Conservation (phyloP, 2,888 invertebrate genomes). For the Sinopyrophorus schimmeli region DNA sequence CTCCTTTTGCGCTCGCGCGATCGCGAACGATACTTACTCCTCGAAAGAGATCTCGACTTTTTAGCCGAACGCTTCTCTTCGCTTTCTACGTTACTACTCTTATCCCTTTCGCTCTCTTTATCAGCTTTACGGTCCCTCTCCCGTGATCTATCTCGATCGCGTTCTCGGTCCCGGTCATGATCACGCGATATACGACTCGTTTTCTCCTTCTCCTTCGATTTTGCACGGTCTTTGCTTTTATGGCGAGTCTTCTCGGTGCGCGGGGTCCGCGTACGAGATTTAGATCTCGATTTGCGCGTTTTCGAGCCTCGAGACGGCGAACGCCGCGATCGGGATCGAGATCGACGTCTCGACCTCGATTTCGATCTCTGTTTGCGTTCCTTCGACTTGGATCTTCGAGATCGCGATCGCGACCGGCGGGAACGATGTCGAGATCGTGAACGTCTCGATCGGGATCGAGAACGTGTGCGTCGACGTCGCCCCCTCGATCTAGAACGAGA, state of each 20-base stretch:
- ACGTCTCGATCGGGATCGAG: slow-evolving; percentile 67
- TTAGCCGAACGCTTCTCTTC: slow-evolving; percentile 51
- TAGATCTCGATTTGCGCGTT: slow-evolving; percentile 53
- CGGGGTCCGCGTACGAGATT: slow-evolving; percentile 52
- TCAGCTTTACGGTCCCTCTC: no score
- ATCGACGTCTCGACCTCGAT: slow-evolving; percentile 57
- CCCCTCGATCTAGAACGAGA: slow-evolving; percentile 53
- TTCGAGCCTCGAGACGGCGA: slow-evolving; percentile 51
- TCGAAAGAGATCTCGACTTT: slow-evolving; percentile 58
- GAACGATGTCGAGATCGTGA: slow-evolving; percentile 63
- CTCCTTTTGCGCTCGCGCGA: slow-evolving; percentile 61
- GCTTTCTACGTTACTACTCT: slow-evolving; percentile 48
- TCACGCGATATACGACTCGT: slow-evolving; percentile 42
- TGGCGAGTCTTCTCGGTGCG: slow-evolving; percentile 33
- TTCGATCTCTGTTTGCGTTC: slow-evolving; percentile 58
- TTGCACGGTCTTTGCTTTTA: slow-evolving; percentile 45
- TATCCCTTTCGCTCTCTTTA: slow-evolving; percentile 50
- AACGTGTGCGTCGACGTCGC: slow-evolving; percentile 57
- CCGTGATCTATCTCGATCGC: slow-evolving; percentile 45
- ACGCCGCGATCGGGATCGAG: slow-evolving; percentile 48
- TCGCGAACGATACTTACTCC: slow-evolving; percentile 63
- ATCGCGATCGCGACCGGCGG: slow-evolving; percentile 60
- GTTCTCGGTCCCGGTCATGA: slow-evolving; percentile 50
- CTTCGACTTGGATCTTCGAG: slow-evolving; percentile 62
- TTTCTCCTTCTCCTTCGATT: slow-evolving; percentile 40